Conservation (phyloP, 2,888 invertebrate species). For the Labia minor region DNA sequence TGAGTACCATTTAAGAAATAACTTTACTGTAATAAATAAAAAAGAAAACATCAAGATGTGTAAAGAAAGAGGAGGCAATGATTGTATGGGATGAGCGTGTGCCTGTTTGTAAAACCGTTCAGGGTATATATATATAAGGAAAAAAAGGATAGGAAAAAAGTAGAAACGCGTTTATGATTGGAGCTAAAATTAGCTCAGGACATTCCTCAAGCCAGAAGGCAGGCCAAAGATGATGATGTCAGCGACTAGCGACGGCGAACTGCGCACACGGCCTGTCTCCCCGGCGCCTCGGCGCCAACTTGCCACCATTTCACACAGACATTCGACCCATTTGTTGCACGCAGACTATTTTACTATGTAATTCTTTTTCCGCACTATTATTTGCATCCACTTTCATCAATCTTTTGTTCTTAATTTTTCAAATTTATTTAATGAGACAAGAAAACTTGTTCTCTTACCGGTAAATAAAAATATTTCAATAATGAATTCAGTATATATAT, state of each 20-base stretch:
- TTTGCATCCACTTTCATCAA: too few relatives aligned
- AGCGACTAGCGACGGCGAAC: not conserved
- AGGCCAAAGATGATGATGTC: not conserved
- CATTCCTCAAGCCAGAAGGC: not conserved
- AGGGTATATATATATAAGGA: not conserved
- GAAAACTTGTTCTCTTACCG: too few relatives aligned
- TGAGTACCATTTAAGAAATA: not conserved
- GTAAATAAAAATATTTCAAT: too few relatives aligned
- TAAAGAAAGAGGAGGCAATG: not conserved
- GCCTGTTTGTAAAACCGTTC: not conserved
- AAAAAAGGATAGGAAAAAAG: not conserved
- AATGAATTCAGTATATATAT: too few relatives aligned
- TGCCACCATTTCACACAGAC: not conserved
- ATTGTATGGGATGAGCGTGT: not conserved
- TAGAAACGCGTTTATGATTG: slow-evolving; percentile 13
- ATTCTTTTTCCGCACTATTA: not conserved
- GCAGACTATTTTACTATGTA: not conserved
- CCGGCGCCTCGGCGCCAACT: not conserved
- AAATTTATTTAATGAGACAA: too few relatives aligned
- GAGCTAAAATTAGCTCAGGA: slow-evolving; percentile 1
- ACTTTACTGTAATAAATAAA: not conserved
- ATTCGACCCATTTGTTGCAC: not conserved
- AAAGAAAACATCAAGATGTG: too few relatives aligned
- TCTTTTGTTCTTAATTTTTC: too few relatives aligned
- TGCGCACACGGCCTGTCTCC: not conserved